Base-by-base conservation (phyloP, 1,140 invertebrate species). In the Drosophila bifasciata region DNA sequence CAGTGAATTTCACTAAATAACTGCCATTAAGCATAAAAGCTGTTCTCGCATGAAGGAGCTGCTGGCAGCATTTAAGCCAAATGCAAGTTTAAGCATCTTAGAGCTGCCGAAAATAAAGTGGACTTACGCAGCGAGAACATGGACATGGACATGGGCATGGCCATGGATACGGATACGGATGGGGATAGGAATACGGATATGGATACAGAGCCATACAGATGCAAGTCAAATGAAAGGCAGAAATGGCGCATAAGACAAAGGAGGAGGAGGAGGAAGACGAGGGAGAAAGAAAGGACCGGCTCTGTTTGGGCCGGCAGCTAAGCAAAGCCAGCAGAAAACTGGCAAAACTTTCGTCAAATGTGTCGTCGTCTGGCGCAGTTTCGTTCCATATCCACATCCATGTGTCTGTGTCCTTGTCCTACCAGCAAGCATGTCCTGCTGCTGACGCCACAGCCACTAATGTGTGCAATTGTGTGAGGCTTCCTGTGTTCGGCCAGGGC, bases 21-120 rank as follows among this genome's bases (percentile, higher is more conserved):
- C 85, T 81, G 74, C 85, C 74, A 89, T 89, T 89, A 89, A 89
- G 79, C 76, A 90, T 90, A 89, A 89, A 90, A 90, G 80, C 80
- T 83, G 78, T 85, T 85, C 73, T 85, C 86, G 80, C 85, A 83
- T 89, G 86, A 89, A 89, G 72, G 80, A 79, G 67, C 67, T 72
- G 57, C 61, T 71, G 76, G 66, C 68, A 86, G 81, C 78, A 83
- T 86, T 88, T 88, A 86, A 81, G 81, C 83, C 83, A 88, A 88
- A 88, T 84, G 85, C 85, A 80, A 78, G 73, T 84, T 84, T 80
- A 89, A 89, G 85, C 77, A 68, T 80, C 80, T 86, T 85, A 67
- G 60, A 83, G 69, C 62, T 62, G 64, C 72, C 77, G 64, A 63
- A 85, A 74, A 85, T 85, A 85, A 85, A 85, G 80, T 85, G 80